phyloP scores from a whole-genome alignment of 2,797 vertebrate genomes.

The Choloepus didactylus region DNA sequence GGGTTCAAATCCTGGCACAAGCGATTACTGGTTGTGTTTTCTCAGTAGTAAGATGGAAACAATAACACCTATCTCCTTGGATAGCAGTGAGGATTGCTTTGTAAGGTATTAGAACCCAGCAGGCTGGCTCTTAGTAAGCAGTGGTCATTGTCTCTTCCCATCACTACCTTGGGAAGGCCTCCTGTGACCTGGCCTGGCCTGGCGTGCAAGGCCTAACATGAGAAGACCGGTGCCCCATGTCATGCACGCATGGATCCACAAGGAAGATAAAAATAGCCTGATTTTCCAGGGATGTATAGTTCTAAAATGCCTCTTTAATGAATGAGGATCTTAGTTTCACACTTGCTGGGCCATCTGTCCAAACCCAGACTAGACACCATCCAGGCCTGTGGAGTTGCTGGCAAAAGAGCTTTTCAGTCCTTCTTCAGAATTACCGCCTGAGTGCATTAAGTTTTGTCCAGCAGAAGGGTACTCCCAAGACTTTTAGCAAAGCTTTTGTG shows the following conservation, averaged over 20 bases:
- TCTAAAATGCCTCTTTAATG: neutral
- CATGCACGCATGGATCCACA: neutral
- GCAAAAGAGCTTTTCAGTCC: neutral
- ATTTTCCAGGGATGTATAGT: neutral
- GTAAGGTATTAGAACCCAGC: neutral
- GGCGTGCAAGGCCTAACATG: neutral
- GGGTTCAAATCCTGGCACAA: neutral
- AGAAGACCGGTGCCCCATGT: neutral
- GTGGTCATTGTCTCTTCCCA: neutral
- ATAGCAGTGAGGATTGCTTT: neutral
- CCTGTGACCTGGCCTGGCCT: neutral
- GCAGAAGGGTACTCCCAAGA: neutral
- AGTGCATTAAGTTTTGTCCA: neutral
- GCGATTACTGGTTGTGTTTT: neutral
- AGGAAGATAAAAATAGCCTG: neutral
- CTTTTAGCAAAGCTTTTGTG: neutral
- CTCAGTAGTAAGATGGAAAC: neutral
- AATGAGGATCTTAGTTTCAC: neutral
- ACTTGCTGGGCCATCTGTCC: neutral
- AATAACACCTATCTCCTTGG: neutral
- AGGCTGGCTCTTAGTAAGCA: neutral
- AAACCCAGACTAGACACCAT: neutral
- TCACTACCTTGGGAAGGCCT: neutral
- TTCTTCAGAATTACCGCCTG: neutral
- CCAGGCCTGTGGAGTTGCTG: neutral